These are phyloP conservation scores for Exocentrus adspersus DNA, from an alignment of 2,888 invertebrate species.

Conservation along the genomic window DNA sequence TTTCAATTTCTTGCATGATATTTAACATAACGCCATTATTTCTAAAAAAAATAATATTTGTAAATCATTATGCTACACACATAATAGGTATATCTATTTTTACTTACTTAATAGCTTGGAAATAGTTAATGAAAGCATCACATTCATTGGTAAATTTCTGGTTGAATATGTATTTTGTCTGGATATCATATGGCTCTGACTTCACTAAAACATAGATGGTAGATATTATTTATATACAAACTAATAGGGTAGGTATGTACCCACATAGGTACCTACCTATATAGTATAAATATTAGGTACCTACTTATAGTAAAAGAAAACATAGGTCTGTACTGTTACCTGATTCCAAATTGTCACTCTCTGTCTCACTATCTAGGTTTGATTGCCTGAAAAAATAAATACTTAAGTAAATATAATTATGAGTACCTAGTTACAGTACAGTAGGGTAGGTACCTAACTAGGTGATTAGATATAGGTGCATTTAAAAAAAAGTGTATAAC, in stretches of 20 bases:
- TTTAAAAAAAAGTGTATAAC: too few relatives aligned
- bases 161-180: conserved; percentile 23
- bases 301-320: too few relatives aligned
- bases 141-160: conserved; percentile 25
- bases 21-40: conserved; percentile 34
- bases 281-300: too few relatives aligned
- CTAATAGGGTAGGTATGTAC: too few relatives aligned
- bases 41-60: conserved; percentile 19
- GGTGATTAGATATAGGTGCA: too few relatives aligned
- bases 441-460: too few relatives aligned
- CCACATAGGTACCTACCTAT: too few relatives aligned
- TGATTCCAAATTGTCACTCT: not conserved
- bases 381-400: too few relatives aligned
- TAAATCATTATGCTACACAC: not conserved
- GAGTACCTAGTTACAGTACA: too few relatives aligned
- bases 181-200: not conserved
- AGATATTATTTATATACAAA: too few relatives aligned
- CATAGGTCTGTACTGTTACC: too few relatives aligned
- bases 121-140: conserved; percentile 32
- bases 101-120: conserved; percentile 29
- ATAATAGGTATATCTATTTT: not conserved
- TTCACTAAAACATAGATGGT: not conserved
- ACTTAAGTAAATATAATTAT: too few relatives aligned
- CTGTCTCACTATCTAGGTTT: not conserved
- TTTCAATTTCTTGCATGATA: conserved; percentile 29